A percentile compares a stretch with the other conserved stretches of the same genome.
Conservation (phyloP, 2,113 vertebrate species). For the Tachuris rubrigastra region DNA sequence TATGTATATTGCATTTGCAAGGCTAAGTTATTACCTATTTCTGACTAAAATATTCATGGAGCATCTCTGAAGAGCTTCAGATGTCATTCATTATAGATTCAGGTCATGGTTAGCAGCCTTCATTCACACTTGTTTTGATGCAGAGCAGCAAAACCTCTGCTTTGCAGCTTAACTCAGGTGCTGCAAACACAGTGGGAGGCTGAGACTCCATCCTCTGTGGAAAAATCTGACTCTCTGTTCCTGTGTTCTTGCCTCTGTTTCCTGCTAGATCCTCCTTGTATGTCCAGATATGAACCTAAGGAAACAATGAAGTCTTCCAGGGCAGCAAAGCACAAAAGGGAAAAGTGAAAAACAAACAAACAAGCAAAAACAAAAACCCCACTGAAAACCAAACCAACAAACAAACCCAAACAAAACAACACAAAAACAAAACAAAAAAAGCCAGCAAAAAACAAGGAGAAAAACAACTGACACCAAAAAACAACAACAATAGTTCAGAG, state of each 20-base stretch:
- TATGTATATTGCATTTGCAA: background rate
- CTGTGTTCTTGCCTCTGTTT: background rate
- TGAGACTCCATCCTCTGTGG: background rate
- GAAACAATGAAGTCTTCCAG: background rate
- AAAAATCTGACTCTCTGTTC: background rate
- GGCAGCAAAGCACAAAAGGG: background rate
- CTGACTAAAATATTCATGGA: background rate
- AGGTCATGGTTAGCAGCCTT: background rate
- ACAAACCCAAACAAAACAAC: too few relatives aligned
- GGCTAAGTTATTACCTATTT: background rate
- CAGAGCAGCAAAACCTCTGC: background rate
- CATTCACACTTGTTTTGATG: background rate
- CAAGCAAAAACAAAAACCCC: too few relatives aligned
- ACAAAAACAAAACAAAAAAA: too few relatives aligned
- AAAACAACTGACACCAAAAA: background rate
- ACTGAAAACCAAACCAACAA: too few relatives aligned
- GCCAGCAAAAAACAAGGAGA: background rate
- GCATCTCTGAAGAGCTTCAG: background rate
- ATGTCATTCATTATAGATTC: background rate
- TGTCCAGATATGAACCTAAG: background rate
- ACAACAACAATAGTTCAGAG: background rate
- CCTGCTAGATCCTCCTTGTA: rapidly evolving
- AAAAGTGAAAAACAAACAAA: background rate
- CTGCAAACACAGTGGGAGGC: background rate
- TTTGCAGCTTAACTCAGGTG: background rate